phyloP scores from a whole-genome alignment of 2,113 vertebrate genomes.

The Myotis davidii region DNA sequence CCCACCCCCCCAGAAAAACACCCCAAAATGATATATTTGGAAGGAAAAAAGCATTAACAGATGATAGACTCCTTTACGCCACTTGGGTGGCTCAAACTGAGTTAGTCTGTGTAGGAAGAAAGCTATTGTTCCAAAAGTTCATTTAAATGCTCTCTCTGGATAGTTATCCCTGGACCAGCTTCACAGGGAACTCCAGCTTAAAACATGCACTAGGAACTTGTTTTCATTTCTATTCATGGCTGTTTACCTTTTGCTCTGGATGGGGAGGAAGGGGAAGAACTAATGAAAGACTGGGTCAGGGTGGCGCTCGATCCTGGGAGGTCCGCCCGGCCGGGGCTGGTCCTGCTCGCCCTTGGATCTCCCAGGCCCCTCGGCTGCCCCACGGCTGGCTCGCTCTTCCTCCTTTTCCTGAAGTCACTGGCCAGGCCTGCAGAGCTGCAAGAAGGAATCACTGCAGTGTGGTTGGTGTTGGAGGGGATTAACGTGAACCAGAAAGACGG shows the following conservation, averaged over 20 bases:
- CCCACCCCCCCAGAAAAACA: not conserved
- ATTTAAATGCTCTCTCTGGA: rapidly evolving
- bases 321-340: conserved; percentile 84
- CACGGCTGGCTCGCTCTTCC: conserved; percentile 96
- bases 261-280: conserved; percentile 96
- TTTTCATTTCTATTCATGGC: rapidly evolving
- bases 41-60: conserved; percentile 3
- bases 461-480: not conserved
- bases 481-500: not conserved
- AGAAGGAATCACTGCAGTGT: not conserved
- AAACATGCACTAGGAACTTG: not conserved
- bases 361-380: conserved; percentile 86
- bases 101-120: not conserved
- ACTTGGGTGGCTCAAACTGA: not conserved
- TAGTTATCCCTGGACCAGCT: rapidly evolving
- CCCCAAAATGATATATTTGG: not conserved
- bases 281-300: conserved; percentile 90
- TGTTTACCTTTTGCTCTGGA: conserved; percentile 94
- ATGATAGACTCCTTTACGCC: conserved; percentile 26
- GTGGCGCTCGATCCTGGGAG: conserved; percentile 85
- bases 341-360: conserved; percentile 84
- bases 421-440: conserved; percentile 86
- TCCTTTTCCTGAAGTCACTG: conserved; percentile 95
- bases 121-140: not conserved
- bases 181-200: not conserved